These are phyloP conservation scores for Acropternis orthonyx DNA, from an alignment of 2,797 vertebrate species.

Conservation along the genomic window DNA sequence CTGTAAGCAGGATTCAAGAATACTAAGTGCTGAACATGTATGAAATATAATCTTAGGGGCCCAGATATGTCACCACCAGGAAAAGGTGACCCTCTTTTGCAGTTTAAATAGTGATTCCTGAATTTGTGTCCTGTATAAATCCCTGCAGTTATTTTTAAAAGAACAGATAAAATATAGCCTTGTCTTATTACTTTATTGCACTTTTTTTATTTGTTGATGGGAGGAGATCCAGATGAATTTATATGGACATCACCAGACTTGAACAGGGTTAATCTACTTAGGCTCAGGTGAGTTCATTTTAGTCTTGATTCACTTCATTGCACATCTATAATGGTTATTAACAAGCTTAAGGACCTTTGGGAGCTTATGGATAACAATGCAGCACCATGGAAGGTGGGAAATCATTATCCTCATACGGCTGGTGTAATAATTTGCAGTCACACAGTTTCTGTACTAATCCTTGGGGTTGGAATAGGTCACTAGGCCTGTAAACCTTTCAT, in stretches of 20 bases:
- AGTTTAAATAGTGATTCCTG: not conserved
- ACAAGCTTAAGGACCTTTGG: slow-evolving; percentile 96
- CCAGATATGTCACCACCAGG: not conserved
- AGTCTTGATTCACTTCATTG: slow-evolving; percentile 93
- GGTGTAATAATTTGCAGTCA: slow-evolving; percentile 88
- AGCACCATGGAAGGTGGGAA: slow-evolving; percentile 79
- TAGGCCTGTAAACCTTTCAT: slow-evolving; percentile 76
- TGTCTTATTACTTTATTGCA: not conserved
- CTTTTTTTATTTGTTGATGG: slow-evolving; percentile 61
- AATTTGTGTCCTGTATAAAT: not conserved
- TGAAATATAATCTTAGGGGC: not conserved
- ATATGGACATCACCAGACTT: slow-evolving; percentile 69
- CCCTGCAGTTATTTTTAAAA: not conserved
- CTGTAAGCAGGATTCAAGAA: not conserved
- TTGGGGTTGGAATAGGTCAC: slow-evolving; percentile 84
- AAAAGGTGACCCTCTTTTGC: not conserved
- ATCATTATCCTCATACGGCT: slow-evolving; percentile 95
- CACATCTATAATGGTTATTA: slow-evolving; percentile 99
- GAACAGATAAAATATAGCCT: not conserved
- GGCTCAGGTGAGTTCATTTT: slow-evolving; percentile 99
- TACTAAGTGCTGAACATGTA: not conserved
- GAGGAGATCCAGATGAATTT: slow-evolving; percentile 82
- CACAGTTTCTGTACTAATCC: slow-evolving; percentile 87
- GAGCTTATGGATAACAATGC: slow-evolving; percentile 90
- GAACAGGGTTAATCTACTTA: slow-evolving; percentile 92